Conservation (phyloP, 2,888 invertebrate species). For the Macrosiphum euphorbiae region DNA sequence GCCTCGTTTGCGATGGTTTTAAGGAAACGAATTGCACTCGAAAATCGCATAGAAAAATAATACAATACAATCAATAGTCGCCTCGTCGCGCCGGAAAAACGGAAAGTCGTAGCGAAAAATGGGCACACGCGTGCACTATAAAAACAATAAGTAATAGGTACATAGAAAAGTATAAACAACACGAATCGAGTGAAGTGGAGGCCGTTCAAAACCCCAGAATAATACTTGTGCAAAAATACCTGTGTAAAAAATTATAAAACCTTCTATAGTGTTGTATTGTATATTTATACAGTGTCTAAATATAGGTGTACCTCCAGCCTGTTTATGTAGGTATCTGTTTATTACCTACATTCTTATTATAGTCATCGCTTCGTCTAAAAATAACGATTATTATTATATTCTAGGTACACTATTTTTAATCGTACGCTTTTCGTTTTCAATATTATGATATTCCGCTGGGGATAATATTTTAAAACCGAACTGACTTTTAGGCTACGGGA, state of each 20-base stretch:
- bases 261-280: too few species aligned
- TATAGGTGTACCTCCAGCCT: too few species aligned
- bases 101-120: not conserved
- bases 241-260: too few species aligned
- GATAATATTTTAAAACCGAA: conserved; percentile 5
- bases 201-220: too few species aligned
- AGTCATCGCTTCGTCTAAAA: not conserved
- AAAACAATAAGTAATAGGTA: too few species aligned
- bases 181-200: too few species aligned
- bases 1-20: not conserved
- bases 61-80: not conserved
- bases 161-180: too few species aligned
- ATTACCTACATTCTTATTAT: not conserved
- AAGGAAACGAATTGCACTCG: conserved; percentile 1
- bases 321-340: too few species aligned
- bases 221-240: too few species aligned
- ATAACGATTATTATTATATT: not conserved
- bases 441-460: not conserved
- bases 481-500: conserved; percentile 7
- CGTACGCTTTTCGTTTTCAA: not conserved
- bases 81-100: not conserved
- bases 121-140: not conserved
- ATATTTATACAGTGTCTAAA: too few species aligned
- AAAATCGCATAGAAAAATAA: not conserved
- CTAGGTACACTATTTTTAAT: not conserved